Evolutionary conservation across 1,140 invertebrate genomes (phyloP).

Genomic region (Euwallacea similis): DNA sequence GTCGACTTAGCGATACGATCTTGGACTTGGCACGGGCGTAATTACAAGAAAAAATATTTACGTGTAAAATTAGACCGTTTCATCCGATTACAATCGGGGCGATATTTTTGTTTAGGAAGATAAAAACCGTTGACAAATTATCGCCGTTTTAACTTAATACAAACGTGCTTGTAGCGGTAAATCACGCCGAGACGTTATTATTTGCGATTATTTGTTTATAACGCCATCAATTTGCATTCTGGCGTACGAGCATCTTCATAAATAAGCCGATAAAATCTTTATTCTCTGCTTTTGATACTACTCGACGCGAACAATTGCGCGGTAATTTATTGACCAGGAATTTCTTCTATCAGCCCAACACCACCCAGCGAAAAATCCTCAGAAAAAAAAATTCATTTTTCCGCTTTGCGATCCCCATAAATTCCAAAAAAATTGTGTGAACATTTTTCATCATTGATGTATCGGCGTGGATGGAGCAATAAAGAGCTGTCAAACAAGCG

Average conservation of each 20-base stretch:
- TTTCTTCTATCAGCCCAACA: not conserved
- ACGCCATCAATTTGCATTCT: conserved; percentile 25
- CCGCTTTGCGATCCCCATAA: no score
- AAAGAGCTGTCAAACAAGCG: conserved; percentile 33
- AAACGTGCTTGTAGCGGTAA: conserved; percentile 7
- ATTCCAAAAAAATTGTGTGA: not conserved
- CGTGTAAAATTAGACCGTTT: conserved; percentile 24
- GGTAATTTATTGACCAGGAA: conserved; percentile 27
- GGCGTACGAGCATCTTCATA: conserved; percentile 27
- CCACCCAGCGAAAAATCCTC: no score
- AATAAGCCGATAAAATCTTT: conserved; percentile 28
- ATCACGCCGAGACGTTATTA: conserved; percentile 16
- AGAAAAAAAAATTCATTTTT: no score
- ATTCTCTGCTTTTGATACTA: conserved; percentile 7
- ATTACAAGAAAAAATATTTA: conserved; percentile 28
- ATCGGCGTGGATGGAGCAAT: conserved; percentile 22
- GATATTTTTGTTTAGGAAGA: conserved; percentile 1
- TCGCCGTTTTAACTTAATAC: conserved; percentile 4
- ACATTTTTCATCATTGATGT: conserved; percentile 18
- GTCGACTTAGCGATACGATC: conserved; percentile 11
- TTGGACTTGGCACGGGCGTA: conserved; percentile 17
- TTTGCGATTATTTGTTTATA: conserved; percentile 29
- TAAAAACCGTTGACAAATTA: not conserved
- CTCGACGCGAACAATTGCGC: conserved; percentile 18
- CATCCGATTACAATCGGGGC: conserved; percentile 18